These are phyloP conservation scores for Xenopus borealis DNA, from an alignment of 2,113 vertebrate genomes.

Conservation along the genomic window DNA sequence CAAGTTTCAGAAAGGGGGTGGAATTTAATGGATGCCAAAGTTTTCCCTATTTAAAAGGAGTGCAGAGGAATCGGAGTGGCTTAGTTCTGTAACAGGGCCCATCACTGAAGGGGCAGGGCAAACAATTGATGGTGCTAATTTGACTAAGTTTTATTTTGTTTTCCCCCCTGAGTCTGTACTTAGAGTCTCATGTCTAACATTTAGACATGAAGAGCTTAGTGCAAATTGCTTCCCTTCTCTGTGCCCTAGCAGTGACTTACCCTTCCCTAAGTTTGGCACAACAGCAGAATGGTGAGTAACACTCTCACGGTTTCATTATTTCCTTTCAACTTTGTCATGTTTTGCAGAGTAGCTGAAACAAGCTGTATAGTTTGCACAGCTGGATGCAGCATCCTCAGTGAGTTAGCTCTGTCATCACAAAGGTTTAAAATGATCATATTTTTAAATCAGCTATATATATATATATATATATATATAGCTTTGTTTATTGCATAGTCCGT, in stretches of 20 bases:
- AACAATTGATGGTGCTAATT: slow-evolving; percentile 73
- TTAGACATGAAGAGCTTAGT: slow-evolving; percentile 80
- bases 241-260: slow-evolving; percentile 69
- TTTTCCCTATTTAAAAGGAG: slow-evolving; percentile 81
- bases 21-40: slow-evolving; percentile 74
- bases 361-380: too few species aligned
- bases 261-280: slow-evolving; percentile 71
- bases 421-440: too few species aligned
- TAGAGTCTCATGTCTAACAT: slow-evolving; percentile 78
- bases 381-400: too few species aligned
- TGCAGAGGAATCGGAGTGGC: slow-evolving; percentile 68
- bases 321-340: neutral
- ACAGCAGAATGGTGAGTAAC: slow-evolving; percentile 67
- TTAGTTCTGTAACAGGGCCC: slow-evolving; percentile 71
- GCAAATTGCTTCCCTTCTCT: slow-evolving; percentile 67
- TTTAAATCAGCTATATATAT: too few species aligned
- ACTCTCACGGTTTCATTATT: slow-evolving; percentile 40
- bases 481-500: too few species aligned
- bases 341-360: too few species aligned
- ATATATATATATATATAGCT: too few species aligned
- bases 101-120: slow-evolving; percentile 69
- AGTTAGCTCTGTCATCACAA: too few species aligned
- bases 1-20: slow-evolving; percentile 80
- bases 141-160: slow-evolving; percentile 61
- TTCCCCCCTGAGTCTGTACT: slow-evolving; percentile 60